phyloP scores from a whole-genome alignment of 2,113 vertebrate species.

The Psephotus haematonotus region DNA sequence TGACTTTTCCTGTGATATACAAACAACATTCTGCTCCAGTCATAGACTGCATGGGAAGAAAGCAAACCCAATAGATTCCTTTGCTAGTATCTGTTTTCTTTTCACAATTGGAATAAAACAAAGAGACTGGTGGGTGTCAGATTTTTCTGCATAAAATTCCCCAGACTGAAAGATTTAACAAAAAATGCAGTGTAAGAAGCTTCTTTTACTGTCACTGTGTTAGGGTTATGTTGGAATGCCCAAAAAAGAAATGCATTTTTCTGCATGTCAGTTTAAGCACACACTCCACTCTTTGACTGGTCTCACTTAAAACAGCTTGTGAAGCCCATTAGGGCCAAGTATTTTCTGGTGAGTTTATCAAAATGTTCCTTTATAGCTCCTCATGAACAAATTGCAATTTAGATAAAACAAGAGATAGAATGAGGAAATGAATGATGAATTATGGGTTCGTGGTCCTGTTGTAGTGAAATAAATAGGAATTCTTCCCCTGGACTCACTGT shows the following conservation, averaged over 20 bases:
- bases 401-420: constrained; percentile 27
- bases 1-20: constrained; percentile 7
- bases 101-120: neutral
- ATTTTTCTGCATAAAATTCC: neutral
- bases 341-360: neutral
- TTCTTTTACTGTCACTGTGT: neutral
- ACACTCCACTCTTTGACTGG: neutral
- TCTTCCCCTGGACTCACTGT: neutral
- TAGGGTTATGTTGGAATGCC: neutral
- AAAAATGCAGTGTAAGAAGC: neutral
- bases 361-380: neutral
- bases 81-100: neutral
- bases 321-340: neutral
- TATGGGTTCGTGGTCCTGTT: neutral
- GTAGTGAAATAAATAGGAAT: neutral
- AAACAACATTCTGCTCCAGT: neutral
- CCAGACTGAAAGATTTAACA: neutral
- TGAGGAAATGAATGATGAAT: neutral
- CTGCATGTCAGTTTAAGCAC: neutral
- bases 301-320: neutral
- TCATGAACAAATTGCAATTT: neutral
- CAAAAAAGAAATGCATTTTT: neutral
- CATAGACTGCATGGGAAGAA: neutral
- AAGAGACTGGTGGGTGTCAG: neutral
- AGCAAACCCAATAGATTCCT: neutral